Evolutionary conservation across 2,888 invertebrate species (phyloP).

Genomic region (Coenonympha glycerion): DNA sequence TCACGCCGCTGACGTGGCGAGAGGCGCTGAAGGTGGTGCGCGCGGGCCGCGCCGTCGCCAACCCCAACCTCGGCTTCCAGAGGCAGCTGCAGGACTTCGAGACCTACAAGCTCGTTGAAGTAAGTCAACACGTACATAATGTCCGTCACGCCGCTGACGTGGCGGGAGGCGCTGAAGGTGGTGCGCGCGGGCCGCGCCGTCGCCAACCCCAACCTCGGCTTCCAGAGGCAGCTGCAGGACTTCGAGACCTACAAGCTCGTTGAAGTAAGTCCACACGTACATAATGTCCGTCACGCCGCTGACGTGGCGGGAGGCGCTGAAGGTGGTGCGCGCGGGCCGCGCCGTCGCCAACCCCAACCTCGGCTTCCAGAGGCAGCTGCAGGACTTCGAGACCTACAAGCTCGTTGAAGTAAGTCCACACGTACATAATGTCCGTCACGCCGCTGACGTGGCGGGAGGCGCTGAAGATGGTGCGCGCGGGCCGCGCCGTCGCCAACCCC

Average conservation of each 20-base stretch:
- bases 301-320: slow-evolving; percentile 93
- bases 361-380: slow-evolving; percentile 95
- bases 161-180: slow-evolving; percentile 95
- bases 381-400: slow-evolving; percentile 89
- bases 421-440: slow-evolving; percentile 97
- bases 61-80: slow-evolving; percentile 97
- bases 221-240: slow-evolving; percentile 94
- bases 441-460: slow-evolving; percentile 93
- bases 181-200: slow-evolving; percentile 93
- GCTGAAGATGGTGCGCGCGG: slow-evolving; percentile 93
- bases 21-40: slow-evolving; percentile 95
- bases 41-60: slow-evolving; percentile 93
- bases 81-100: slow-evolving; percentile 95
- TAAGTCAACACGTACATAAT: slow-evolving; percentile 87
- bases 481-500: slow-evolving; percentile 94
- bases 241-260: slow-evolving; percentile 87
- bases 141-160: slow-evolving; percentile 91
- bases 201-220: slow-evolving; percentile 97
- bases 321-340: slow-evolving; percentile 93
- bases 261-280: slow-evolving; percentile 84
- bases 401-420: slow-evolving; percentile 80
- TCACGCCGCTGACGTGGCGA: slow-evolving; percentile 91
- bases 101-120: slow-evolving; percentile 84
- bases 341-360: slow-evolving; percentile 96
- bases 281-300: slow-evolving; percentile 95